phyloP scores from a whole-genome alignment of 1,140 invertebrate species.

The Drosophila gunungcola region DNA sequence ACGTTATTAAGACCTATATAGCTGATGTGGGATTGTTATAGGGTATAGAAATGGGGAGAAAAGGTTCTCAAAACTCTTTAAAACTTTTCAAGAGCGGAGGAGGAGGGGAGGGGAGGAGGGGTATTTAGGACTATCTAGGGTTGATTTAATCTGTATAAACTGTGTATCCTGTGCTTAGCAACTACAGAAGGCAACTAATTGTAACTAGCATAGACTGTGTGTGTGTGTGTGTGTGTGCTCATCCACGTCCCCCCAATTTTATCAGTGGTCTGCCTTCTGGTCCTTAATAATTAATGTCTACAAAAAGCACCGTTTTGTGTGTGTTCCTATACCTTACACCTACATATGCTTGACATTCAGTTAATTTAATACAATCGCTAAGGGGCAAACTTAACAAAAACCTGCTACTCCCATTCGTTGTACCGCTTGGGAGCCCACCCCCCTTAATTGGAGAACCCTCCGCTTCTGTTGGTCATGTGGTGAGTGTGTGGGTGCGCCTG shows the following conservation, averaged over 20 bases:
- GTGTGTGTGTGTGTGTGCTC: background rate
- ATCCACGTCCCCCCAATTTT: background rate
- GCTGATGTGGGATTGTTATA: slow-evolving; percentile 11
- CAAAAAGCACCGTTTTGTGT: slow-evolving; percentile 31
- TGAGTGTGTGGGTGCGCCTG: slow-evolving; percentile 11
- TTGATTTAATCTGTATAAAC: slow-evolving; percentile 42
- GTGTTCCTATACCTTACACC: slow-evolving; percentile 16
- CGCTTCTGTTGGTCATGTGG: background rate
- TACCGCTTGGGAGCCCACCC: background rate
- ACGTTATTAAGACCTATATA: slow-evolving; percentile 43
- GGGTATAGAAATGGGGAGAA: background rate
- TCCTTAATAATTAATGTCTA: slow-evolving; percentile 25
- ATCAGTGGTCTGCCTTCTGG: background rate
- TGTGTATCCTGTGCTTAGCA: slow-evolving; percentile 54
- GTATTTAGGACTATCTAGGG: background rate
- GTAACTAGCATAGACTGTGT: slow-evolving; percentile 46
- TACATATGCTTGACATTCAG: slow-evolving; percentile 16
- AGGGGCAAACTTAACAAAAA: slow-evolving; percentile 31
- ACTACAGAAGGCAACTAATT: slow-evolving; percentile 53
- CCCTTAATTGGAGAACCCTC: slow-evolving; percentile 39
- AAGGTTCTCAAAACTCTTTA: slow-evolving; percentile 3
- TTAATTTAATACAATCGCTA: background rate
- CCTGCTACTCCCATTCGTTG: slow-evolving; percentile 7
- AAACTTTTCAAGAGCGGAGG: background rate
- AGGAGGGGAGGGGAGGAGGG: background rate